Base-by-base conservation (phyloP, 2,888 invertebrate genomes). In the Fragum sueziense region DNA sequence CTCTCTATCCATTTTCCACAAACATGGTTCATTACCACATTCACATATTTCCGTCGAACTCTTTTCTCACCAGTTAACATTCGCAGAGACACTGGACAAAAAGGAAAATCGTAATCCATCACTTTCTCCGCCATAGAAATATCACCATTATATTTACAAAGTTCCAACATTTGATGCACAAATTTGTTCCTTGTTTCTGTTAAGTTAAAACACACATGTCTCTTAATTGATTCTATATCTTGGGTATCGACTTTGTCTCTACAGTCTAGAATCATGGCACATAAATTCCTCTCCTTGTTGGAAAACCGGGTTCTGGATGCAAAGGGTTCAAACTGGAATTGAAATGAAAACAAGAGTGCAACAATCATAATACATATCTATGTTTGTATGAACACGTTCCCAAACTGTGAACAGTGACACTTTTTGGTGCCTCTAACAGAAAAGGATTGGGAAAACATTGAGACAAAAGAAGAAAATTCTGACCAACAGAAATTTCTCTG, bases 221-320 rank as follows among this genome's bases (percentile, higher is more conserved):
- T 41, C 27, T 33, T 65, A 27, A 65, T 65, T 7, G 65, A 65
- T 22, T 65, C 65, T 25, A 65, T 41, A 25, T 65, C 65, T 25
- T 37, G 22, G 2, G 25, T 27, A 41, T 65, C 20, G 3, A 65
- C 65, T 41, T 65, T 37, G 34, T 65, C 41, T 41, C 65, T 37
- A 25, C 41, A 41, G 2, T 65, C 41, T 37, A 65, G 65, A n/a
- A 65, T 65, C 65, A 65, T 65, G 9, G 37, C 41, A 65, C 65
- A 37, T 9, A 65, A 41, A 65, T 27, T 65, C 25, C 41, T 41
- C 41, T 65, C 41, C 41, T 41, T 65, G 33, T 65, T 65, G 27
- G 65, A 65, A 41, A 65, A 34, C 22, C 33, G 41, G 20, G 41
- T 34, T 41, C 65, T 37, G 37, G 41, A 22, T 20, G n/a, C 22